A percentile compares a stretch with the other conserved stretches of the same genome.
phyloP scores from a whole-genome alignment of 2,888 invertebrate species.

The Amphimallon solstitiale region DNA sequence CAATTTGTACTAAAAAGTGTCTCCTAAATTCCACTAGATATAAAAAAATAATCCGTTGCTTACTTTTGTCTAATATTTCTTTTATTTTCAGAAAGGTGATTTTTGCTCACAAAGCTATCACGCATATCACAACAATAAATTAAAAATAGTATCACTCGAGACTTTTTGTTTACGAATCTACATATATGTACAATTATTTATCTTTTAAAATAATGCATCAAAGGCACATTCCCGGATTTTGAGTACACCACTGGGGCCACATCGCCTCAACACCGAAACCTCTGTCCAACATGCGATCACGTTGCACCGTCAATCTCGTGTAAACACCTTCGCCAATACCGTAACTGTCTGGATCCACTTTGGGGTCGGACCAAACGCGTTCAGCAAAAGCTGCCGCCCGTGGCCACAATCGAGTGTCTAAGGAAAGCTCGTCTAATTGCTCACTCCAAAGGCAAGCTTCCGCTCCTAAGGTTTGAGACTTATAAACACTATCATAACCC shows the following conservation, averaged over 20 bases:
- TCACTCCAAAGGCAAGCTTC: slow-evolving; percentile 89
- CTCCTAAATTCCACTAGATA: too few species aligned
- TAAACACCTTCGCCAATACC: slow-evolving; percentile 72
- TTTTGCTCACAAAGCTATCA: background rate
- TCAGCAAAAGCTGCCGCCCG: slow-evolving; percentile 84
- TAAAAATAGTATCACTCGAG: slow-evolving; percentile 26
- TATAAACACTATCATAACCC: slow-evolving; percentile 59
- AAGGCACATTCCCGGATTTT: slow-evolving; percentile 80
- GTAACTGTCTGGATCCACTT: slow-evolving; percentile 31
- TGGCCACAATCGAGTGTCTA: slow-evolving; percentile 86
- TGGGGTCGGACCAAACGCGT: slow-evolving; percentile 76
- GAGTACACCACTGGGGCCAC: slow-evolving; percentile 82
- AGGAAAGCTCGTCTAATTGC: slow-evolving; percentile 77
- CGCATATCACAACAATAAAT: slow-evolving; percentile 31
- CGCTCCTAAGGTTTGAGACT: slow-evolving; percentile 72
- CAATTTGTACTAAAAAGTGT: background rate
- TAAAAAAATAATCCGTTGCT: background rate
- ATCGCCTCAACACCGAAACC: slow-evolving; percentile 76
- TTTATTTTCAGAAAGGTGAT: background rate
- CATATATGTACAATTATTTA: background rate
- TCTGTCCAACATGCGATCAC: slow-evolving; percentile 71
- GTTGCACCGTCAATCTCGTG: slow-evolving; percentile 73
- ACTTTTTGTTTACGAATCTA: background rate
- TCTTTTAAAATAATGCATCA: slow-evolving; percentile 48
- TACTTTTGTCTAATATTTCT: too few species aligned